A percentile compares a stretch with the other conserved stretches of the same genome.
These are phyloP conservation scores for Epistrophe eligans DNA, from an alignment of 2,888 invertebrate species.

Conservation along the genomic window DNA sequence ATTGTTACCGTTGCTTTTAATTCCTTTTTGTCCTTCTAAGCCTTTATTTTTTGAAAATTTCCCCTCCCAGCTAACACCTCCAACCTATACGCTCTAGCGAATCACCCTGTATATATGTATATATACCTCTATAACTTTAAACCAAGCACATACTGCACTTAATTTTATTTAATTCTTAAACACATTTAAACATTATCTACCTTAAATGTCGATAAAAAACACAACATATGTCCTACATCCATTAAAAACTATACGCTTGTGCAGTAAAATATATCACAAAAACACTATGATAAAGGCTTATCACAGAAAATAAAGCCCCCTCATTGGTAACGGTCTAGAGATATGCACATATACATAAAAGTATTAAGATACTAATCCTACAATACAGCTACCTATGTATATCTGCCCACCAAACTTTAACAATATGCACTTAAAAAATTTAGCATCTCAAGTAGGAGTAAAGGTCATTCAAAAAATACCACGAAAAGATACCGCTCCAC, in stretches of 20 bases:
- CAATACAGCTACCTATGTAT: constrained; percentile 13
- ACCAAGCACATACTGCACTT: background rate
- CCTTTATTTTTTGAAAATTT: too few species aligned
- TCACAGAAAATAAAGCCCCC: constrained; percentile 20
- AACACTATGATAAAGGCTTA: constrained; percentile 23
- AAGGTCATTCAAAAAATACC: constrained; percentile 54
- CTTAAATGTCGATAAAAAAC: constrained; percentile 2
- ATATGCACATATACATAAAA: background rate
- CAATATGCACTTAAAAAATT: constrained; percentile 53
- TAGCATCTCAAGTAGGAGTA: constrained; percentile 60
- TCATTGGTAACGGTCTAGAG: constrained; percentile 5
- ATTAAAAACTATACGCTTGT: constrained; percentile 36
- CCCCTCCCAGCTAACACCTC: too few species aligned
- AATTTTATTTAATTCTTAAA: background rate
- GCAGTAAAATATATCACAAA: constrained; percentile 15
- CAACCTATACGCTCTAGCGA: too few species aligned
- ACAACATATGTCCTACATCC: constrained; percentile 26
- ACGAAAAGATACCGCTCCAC: constrained; percentile 29
- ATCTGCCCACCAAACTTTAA: constrained; percentile 33
- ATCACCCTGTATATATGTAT: too few species aligned
- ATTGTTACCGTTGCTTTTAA: too few species aligned
- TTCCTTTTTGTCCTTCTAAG: too few species aligned
- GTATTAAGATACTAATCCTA: constrained; percentile 4
- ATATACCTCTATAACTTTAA: too few species aligned
- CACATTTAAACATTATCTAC: background rate